Percentiles rank a stretch among this genome's conserved stretches.
phyloP scores from a whole-genome alignment of 1,140 invertebrate genomes.

The Zaprionus tsacasi region DNA sequence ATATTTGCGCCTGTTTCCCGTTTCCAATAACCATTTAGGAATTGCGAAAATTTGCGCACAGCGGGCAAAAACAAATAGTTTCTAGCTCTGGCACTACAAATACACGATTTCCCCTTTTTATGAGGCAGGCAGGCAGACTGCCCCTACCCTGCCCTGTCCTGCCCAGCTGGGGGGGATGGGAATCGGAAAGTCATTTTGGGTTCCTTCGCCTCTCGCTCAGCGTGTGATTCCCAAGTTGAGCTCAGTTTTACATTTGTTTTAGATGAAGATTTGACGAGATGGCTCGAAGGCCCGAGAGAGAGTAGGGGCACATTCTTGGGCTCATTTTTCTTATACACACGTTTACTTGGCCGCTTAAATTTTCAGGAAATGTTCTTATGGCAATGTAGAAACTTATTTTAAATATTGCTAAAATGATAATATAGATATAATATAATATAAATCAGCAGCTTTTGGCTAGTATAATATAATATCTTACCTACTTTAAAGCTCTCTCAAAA shows the following conservation, averaged over 20 bases:
- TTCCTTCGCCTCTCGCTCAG: slow-evolving; percentile 35
- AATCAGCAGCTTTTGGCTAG: too few relatives aligned
- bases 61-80: slow-evolving; percentile 81
- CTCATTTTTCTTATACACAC: not conserved
- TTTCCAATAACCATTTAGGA: slow-evolving; percentile 79
- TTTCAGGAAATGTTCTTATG: not conserved
- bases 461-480: too few relatives aligned
- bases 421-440: too few relatives aligned
- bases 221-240: slow-evolving; percentile 53
- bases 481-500: not conserved
- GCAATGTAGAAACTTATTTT: not conserved
- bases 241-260: slow-evolving; percentile 56
- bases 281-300: slow-evolving; percentile 2
- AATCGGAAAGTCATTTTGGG: slow-evolving; percentile 41
- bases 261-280: slow-evolving; percentile 43
- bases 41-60: slow-evolving; percentile 69
- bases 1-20: slow-evolving; percentile 57
- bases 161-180: not conserved
- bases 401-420: too few relatives aligned
- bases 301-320: slow-evolving; percentile 13
- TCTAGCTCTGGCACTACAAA: slow-evolving; percentile 62
- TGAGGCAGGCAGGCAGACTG: slow-evolving; percentile 13
- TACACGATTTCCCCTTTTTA: slow-evolving; percentile 67
- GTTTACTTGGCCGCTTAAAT: not conserved
- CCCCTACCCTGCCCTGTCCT: slow-evolving; percentile 10